These are phyloP conservation scores for Mustelus asterias DNA, from an alignment of 2,113 vertebrate genomes.

Conservation along the genomic window DNA sequence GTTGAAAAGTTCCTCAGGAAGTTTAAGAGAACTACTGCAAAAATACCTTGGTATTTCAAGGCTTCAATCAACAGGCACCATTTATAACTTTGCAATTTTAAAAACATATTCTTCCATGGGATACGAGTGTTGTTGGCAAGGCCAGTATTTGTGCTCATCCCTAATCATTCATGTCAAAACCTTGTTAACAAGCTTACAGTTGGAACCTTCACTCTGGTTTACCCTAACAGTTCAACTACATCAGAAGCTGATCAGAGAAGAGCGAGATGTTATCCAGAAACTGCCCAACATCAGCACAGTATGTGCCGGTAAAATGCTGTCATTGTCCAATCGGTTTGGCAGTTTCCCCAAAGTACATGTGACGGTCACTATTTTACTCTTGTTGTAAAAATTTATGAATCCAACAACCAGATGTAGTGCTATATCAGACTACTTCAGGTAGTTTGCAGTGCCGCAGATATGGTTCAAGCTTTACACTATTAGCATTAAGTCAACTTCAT, in stretches of 20 bases:
- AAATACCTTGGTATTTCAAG: slow-evolving; percentile 15
- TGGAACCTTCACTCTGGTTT: not conserved
- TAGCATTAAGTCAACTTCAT: not conserved
- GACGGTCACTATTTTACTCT: not conserved
- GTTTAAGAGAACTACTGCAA: not conserved
- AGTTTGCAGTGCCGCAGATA: not conserved
- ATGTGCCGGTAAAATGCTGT: not conserved
- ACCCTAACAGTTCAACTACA: not conserved
- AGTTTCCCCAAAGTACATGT: not conserved
- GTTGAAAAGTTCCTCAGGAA: slow-evolving; percentile 36
- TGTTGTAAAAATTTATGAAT: not conserved
- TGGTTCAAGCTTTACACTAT: not conserved
- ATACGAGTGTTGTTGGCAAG: too few species aligned
- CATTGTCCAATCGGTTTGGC: not conserved
- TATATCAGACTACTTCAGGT: not conserved
- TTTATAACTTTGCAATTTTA: not conserved
- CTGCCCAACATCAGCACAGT: not conserved
- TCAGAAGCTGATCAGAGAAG: not conserved
- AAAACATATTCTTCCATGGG: too few species aligned
- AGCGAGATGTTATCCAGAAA: not conserved
- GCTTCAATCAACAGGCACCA: not conserved
- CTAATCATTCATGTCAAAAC: not conserved
- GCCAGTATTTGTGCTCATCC: too few species aligned
- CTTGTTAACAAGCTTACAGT: not conserved
- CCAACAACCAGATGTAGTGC: not conserved